Evolutionary conservation across 2,888 invertebrate genomes (phyloP).

Genomic region (Axea sp.): DNA sequence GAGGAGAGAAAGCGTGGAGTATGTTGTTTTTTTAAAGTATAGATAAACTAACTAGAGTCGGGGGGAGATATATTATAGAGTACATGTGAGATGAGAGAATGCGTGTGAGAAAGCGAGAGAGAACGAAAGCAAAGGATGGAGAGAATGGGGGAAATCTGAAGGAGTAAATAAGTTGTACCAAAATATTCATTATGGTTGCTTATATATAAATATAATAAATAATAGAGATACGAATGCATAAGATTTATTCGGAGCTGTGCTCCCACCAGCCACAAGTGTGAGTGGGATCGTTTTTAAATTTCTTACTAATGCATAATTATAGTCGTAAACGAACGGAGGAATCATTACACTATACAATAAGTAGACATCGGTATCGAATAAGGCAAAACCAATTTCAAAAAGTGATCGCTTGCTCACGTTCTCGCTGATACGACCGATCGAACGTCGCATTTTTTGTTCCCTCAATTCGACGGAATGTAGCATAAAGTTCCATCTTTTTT

Average conservation of each 20-base stretch:
- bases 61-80: constrained; percentile 58
- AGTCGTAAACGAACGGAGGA: constrained; percentile 68
- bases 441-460: constrained; percentile 40
- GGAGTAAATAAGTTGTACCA: constrained; percentile 77
- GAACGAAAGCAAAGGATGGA: constrained; percentile 24
- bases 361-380: constrained; percentile 63
- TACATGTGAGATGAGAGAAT: constrained; percentile 40
- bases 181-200: constrained; percentile 78
- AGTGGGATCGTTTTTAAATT: constrained; percentile 78
- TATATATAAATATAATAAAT: constrained; percentile 77
- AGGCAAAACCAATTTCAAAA: constrained; percentile 62
- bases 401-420: constrained; percentile 72
- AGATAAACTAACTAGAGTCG: constrained; percentile 52
- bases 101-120: constrained; percentile 30
- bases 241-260: constrained; percentile 79
- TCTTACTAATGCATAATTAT: constrained; percentile 79
- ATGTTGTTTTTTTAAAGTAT: constrained; percentile 55
- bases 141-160: constrained; percentile 29
- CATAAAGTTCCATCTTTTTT: constrained; percentile 40
- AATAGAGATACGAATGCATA: constrained; percentile 77
- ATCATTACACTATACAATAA: constrained; percentile 65
- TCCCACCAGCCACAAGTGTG: constrained; percentile 76
- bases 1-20: constrained; percentile 53
- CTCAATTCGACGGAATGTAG: constrained; percentile 47
- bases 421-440: constrained; percentile 63